Evolutionary conservation across 2,888 invertebrate species (phyloP).

Genomic region (Drosophila rubida): DNA sequence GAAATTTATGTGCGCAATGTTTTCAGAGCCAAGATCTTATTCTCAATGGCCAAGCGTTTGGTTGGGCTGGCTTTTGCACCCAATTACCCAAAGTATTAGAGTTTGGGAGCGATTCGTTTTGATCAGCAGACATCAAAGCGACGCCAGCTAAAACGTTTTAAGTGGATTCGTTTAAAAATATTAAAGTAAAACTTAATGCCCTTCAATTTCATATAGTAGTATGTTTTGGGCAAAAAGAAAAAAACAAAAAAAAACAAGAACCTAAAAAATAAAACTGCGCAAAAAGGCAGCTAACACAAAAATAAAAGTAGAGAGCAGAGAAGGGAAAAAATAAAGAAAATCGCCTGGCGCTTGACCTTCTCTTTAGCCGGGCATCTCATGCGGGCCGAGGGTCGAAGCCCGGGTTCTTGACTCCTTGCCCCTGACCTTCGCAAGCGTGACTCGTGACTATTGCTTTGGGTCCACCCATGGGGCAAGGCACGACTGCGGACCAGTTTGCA

Average conservation of each 20-base stretch:
- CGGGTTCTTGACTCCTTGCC: constrained; percentile 4
- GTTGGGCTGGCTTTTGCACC: constrained; percentile 6
- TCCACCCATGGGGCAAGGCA: constrained; percentile 2
- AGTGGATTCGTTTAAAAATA: constrained; percentile 68
- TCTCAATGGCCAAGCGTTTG: not conserved
- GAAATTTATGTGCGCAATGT: not conserved
- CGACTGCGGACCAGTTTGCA: constrained; percentile 18
- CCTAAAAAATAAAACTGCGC: not conserved
- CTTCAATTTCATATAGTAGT: constrained; percentile 37
- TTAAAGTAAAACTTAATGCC: constrained; percentile 56
- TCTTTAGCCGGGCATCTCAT: not conserved
- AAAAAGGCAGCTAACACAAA: constrained; percentile 20
- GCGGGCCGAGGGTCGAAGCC: constrained; percentile 31
- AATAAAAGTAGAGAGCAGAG: constrained; percentile 8
- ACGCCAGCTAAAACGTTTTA: constrained; percentile 49
- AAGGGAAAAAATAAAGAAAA: constrained; percentile 10
- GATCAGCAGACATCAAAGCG: constrained; percentile 67
- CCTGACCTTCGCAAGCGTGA: constrained; percentile 14
- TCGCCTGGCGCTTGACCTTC: constrained; percentile 61
- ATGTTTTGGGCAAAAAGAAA: not conserved
- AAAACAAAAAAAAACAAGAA: not conserved
- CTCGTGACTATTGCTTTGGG: constrained; percentile 20
- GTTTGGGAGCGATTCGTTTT: constrained; percentile 32
- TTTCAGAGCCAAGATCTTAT: not conserved
- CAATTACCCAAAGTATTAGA: constrained; percentile 42